Evolutionary conservation across 2,113 vertebrate genomes (phyloP).

Genomic region (Colaptes auratus): DNA sequence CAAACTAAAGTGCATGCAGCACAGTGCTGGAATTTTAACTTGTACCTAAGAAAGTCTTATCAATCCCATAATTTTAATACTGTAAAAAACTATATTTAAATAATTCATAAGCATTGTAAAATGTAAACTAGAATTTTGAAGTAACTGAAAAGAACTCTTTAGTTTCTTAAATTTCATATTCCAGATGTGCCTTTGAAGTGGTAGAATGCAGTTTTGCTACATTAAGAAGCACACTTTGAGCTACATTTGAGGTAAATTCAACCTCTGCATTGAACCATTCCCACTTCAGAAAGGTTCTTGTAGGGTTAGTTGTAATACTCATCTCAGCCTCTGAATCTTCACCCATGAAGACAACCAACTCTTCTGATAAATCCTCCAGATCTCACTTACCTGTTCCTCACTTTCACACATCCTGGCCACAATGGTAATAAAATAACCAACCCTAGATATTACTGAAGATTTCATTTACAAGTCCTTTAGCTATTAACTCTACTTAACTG

Average conservation of each 20-base stretch:
- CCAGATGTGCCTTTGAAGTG: neutral
- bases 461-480: neutral
- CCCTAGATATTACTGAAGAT: neutral
- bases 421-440: neutral
- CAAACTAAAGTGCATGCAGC: neutral
- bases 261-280: neutral
- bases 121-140: neutral
- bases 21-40: neutral
- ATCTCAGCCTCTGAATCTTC: neutral
- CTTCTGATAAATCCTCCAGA: neutral
- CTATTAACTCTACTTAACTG: neutral
- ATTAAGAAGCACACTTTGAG: neutral
- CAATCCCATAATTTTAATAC: neutral
- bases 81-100: neutral
- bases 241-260: neutral
- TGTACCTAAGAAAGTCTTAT: neutral
- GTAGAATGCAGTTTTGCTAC: neutral
- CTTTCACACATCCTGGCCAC: neutral
- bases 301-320: neutral
- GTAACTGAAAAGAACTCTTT: fast-evolving
- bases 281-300: neutral
- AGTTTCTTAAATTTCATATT: neutral
- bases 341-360: neutral
- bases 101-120: neutral
- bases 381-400: neutral